Evolutionary conservation across 2,113 vertebrate species (phyloP), one percentile per base, ranked within the genome.

Genomic region (Daubentonia madagascariensis): DNA sequence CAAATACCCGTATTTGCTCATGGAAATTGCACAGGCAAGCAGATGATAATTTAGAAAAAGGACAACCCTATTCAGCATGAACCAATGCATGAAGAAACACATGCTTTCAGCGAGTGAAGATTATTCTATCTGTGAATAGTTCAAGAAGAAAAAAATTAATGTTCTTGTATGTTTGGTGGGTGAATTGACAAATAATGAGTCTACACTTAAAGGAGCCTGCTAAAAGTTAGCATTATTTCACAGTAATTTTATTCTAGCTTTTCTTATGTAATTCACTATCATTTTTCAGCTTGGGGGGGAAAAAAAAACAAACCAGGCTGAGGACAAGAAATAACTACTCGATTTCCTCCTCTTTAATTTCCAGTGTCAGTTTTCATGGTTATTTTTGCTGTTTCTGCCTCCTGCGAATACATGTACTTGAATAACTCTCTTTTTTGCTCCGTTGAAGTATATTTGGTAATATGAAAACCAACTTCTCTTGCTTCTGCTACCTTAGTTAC

Each of bases 1-100:
- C 97, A 98, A 98, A 98, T 98, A 98, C 88, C 78, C 96, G 93
- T 98, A 98, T 98, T 98, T 98, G 97, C 94, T 98, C 98, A 98
- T 96, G 97, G 94, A 98, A 98, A 98, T 98, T 98, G 97, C 97
- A 95, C 97, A 94, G 97, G 94, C 95, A 96, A 93, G 94, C 96
- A 93, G 97, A 97, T 94, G 94, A 95, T 96, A 96, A 98, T 96
- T 98, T 97, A 80, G 85, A 94, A 95, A 96, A 97, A 96, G 90
- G 97, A 98, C 88, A 91, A 17, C 72, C 95, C 81, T 96, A 96
- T 80, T 97, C 92, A 86, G 97, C 85, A 95, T 85, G 89, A 94
- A 92, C 86, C 48, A 40, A 37, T 54, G 65, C 84, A 72, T 85
- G 96, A 97, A 95, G 85, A 96, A 97, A 88, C 32, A 70, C 93